Conservation (phyloP, 2,797 vertebrate species). For the Parambassis ranga region DNA sequence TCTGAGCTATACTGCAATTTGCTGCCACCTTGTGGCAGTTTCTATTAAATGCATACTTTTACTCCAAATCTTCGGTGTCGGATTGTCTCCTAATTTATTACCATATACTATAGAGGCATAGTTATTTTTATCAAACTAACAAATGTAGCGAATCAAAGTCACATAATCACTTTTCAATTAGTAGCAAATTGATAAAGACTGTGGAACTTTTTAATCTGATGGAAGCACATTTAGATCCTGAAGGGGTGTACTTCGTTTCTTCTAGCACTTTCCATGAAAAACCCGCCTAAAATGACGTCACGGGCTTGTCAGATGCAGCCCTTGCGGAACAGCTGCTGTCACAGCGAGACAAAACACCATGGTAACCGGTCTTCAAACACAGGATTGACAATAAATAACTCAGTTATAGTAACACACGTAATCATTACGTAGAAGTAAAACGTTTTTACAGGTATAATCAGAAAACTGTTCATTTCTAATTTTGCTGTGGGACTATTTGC, state of each 20-base stretch:
- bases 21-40: conserved; percentile 42
- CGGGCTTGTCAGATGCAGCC: conserved; percentile 65
- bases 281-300: conserved; percentile 79
- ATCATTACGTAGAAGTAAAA: too few relatives aligned
- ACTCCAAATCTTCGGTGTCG: background rate
- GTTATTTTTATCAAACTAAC: background rate
- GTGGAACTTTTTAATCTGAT: conserved; percentile 55
- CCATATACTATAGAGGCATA: background rate
- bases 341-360: conserved; percentile 26
- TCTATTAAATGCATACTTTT: too few relatives aligned
- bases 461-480: too few relatives aligned
- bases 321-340: conserved; percentile 43
- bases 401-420: too few relatives aligned
- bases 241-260: conserved; percentile 73
- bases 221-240: conserved; percentile 62
- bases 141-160: rapidly evolving
- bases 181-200: background rate
- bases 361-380: too few relatives aligned
- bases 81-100: background rate
- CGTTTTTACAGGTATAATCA: too few relatives aligned
- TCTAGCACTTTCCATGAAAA: conserved; percentile 85
- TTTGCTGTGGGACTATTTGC: too few relatives aligned
- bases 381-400: too few relatives aligned
- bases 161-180: background rate
- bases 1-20: background rate